These are phyloP conservation scores for Phragmatobia fuliginosa DNA, from an alignment of 2,888 invertebrate genomes.

Conservation along the genomic window DNA sequence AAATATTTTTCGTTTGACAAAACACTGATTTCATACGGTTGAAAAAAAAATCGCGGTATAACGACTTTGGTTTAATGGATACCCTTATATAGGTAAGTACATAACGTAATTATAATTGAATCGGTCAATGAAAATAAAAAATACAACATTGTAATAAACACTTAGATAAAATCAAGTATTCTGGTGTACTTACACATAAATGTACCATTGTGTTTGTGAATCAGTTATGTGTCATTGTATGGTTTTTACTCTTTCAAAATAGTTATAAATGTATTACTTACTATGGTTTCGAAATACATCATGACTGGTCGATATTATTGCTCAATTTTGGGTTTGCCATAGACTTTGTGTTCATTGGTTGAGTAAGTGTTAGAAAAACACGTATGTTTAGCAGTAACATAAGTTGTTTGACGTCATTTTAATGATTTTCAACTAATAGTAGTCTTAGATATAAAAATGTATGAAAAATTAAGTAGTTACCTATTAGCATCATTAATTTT, in stretches of 20 bases:
- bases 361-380: slow-evolving; percentile 20
- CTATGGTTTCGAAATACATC: slow-evolving; percentile 11
- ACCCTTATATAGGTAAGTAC: background rate
- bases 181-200: background rate
- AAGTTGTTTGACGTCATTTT: background rate
- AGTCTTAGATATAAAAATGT: too few species aligned
- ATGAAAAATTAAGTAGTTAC: too few species aligned
- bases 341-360: slow-evolving; percentile 23
- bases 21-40: slow-evolving; percentile 3
- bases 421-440: too few species aligned
- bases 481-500: too few species aligned
- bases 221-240: slow-evolving; percentile 15
- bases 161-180: background rate
- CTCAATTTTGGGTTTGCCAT: slow-evolving; percentile 27
- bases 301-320: slow-evolving; percentile 23
- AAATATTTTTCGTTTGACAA: slow-evolving; percentile 20
- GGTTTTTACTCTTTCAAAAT: slow-evolving; percentile 39
- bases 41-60: background rate
- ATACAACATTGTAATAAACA: background rate
- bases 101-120: background rate
- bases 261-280: too few species aligned
- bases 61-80: background rate
- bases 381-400: background rate
- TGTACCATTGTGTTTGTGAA: background rate
- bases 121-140: background rate